A percentile compares a stretch with the other conserved stretches of the same genome.
phyloP scores from a whole-genome alignment of 2,888 invertebrate species.

The Marronus borbonicus region DNA sequence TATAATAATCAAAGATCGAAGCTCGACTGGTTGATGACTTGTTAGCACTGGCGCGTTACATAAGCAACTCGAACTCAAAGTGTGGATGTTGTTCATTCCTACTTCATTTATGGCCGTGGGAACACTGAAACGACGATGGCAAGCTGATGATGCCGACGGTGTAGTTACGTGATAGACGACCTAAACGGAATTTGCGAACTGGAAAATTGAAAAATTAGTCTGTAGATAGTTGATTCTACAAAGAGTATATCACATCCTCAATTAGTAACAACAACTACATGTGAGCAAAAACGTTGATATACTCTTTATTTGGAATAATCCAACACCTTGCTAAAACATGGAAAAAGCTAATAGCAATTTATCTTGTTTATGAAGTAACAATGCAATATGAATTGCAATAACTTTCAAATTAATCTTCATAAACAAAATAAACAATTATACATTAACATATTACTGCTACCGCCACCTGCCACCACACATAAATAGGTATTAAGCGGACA shows the following conservation, averaged over 20 bases:
- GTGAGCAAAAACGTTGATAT: background rate
- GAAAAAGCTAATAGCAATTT: background rate
- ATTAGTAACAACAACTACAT: too few relatives aligned
- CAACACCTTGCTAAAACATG: background rate
- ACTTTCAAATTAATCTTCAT: background rate
- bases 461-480: background rate
- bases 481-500: background rate
- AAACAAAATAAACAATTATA: background rate
- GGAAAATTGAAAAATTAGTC: conserved; percentile 68
- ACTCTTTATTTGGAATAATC: background rate
- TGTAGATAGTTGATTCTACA: background rate
- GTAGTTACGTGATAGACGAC: conserved; percentile 86
- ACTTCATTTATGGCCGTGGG: conserved; percentile 31
- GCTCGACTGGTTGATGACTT: conserved; percentile 56
- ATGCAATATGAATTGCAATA: too few relatives aligned
- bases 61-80: conserved; percentile 27
- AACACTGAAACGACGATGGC: conserved; percentile 65
- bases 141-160: conserved; percentile 79
- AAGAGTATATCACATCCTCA: conserved; percentile 17
- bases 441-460: conserved; percentile 6
- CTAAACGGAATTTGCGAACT: conserved; percentile 86
- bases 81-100: conserved; percentile 22
- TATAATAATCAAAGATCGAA: conserved; percentile 41
- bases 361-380: background rate
- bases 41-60: conserved; percentile 30